Base-by-base conservation (phyloP, 1,140 invertebrate species). In the Rhynchophorus ferrugineus region DNA sequence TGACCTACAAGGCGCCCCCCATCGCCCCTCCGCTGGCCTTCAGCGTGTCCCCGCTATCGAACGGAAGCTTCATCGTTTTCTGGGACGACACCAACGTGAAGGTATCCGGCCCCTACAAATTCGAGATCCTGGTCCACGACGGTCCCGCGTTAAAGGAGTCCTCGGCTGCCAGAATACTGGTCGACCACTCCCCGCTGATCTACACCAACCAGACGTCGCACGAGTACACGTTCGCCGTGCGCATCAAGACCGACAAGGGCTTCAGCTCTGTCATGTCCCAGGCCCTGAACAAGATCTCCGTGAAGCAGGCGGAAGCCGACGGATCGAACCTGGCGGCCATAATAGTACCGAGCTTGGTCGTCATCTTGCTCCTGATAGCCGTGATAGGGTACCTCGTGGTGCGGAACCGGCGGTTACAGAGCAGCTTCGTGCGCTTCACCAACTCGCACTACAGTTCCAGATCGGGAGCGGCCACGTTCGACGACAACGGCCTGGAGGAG, bases 361-460 rank as follows among this genome's bases (percentile, higher is more conserved):
- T 79, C 0, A 68, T 75, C 13, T 59, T 70, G 3, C 45, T 67
- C 3, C 51, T 85, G 8, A 62, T 82, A 13, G 73, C 84, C 2
- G 55, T 81, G 13, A 73, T 79, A 17, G 64, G 85, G 8, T 76
- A 75, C 57, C 79, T 85, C 55, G 72, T 82, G 22, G 62, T 89
- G 19, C 74, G 87, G 49, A 83, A 91, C 69, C 75, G 82, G 49
- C 77, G 86, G 46, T 71, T 91, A 17, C 81, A 87, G 59, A 79
- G 82, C 49, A 85, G 79, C 55, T 91, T 91, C 71, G 77, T 83
- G 3, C 78, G 84, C 29, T 91, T 91, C 71, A 84, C 85, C 9
- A 89, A 86, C 65, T 87, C 85, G 62, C 87, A 91, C 67, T 93
- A 93, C 65, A 84, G 90, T 72, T 85, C 84, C 16, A 77, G 88